Conservation (phyloP, 2,888 invertebrate species). For the Campoletis raptor region DNA sequence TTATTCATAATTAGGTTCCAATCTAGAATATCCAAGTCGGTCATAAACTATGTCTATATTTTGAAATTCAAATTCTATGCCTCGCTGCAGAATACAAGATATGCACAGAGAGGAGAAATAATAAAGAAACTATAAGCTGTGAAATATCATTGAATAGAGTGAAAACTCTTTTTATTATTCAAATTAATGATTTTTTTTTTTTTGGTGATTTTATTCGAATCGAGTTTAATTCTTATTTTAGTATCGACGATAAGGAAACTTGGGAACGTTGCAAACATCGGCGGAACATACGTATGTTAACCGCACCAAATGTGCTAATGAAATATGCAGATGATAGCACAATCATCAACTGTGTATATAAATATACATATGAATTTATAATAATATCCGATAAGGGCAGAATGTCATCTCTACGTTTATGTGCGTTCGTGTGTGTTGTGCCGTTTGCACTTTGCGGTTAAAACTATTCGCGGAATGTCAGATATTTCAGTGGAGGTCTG, state of each 20-base stretch:
- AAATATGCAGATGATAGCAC: constrained; percentile 45
- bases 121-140: not conserved
- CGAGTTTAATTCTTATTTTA: not conserved
- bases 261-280: constrained; percentile 15
- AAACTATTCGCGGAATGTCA: constrained; percentile 65
- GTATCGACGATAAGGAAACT: not conserved
- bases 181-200: constrained; percentile 8
- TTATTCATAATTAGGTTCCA: not conserved
- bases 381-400: constrained; percentile 55
- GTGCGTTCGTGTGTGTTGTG: not conserved
- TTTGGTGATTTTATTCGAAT: not conserved
- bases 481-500: constrained; percentile 59
- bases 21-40: not conserved
- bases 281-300: constrained; percentile 19
- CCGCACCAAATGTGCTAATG: constrained; percentile 47
- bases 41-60: not conserved
- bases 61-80: not conserved
- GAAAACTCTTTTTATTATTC: constrained; percentile 2
- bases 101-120: not conserved
- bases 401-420: constrained; percentile 21
- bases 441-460: constrained; percentile 34
- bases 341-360: not conserved
- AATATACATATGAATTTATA: constrained; percentile 30
- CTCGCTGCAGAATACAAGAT: not conserved
- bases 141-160: not conserved